Evolutionary conservation across 2,113 vertebrate species (phyloP), one percentile per base, ranked within the genome.

Genomic region (Tragelaphus scriptus): DNA sequence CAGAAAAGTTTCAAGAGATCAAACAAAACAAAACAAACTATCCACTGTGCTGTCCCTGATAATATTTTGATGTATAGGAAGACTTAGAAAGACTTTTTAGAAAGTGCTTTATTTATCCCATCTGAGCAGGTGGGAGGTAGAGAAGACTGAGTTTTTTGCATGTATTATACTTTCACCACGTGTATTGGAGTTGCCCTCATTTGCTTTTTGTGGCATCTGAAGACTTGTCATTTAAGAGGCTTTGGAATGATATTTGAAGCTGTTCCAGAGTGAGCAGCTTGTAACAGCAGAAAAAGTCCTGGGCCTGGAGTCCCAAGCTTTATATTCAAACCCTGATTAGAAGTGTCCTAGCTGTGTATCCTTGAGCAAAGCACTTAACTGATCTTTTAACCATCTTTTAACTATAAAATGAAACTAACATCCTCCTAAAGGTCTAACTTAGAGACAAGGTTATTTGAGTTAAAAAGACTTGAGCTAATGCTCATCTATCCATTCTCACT

Each of bases 101-200:
- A n/a, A 61, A 51, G 8, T 36, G 25, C 25, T 47, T 88, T 53
- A 11, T 51, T 47, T 53, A 61, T 36, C 36, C 47, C 36, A 28
- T 47, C 36, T 0, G 7, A 28, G 40, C 3, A 63, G 63, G 79
- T 82, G 47, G 81, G 56, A 71, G 36, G 51, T 2, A 21, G 85
- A 32, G 58, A 51, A 58, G 51, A 13, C 36, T 11, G 49, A 28
- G 25, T 13, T 36, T 23, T 30, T 51, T 32, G 13, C 12, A 2
- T 6, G 0, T 25, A 2, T 12, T 40, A 26, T 63, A 0, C n/a
- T 79, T 26, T 51, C n/a, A 7, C 58, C 11, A 0, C 15, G 0
- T 63, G 28, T 26, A 4, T 15, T 56, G 49, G 44, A 82, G 53
- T 85, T 87, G n/a, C 32, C 53, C 40, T 88, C 79, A 32, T 79